A percentile compares a stretch with the other conserved stretches of the same genome.
phyloP scores from a whole-genome alignment of 2,797 vertebrate species.

The Phrynocephalus guinanensis region DNA sequence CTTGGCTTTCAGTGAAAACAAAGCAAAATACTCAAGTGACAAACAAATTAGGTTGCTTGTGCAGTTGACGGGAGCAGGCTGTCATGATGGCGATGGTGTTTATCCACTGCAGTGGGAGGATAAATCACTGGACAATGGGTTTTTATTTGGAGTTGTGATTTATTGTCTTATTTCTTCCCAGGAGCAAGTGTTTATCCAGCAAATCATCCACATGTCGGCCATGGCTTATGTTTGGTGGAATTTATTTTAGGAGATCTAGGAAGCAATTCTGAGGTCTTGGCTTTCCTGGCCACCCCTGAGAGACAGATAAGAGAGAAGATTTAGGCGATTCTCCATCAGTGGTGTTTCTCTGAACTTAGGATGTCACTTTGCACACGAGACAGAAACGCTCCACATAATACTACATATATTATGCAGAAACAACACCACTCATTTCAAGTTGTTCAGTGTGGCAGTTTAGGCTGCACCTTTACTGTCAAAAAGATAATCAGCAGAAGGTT shows the following conservation, averaged over 20 bases:
- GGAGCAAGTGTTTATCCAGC: constrained; percentile 49
- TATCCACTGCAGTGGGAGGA: constrained; percentile 57
- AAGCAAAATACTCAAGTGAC: background rate
- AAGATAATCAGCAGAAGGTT: too few relatives aligned
- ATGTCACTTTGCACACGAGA: too few relatives aligned
- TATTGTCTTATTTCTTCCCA: constrained; percentile 58
- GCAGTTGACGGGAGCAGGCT: constrained; percentile 52
- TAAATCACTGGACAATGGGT: constrained; percentile 69
- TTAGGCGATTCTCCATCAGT: too few relatives aligned
- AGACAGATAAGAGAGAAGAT: too few relatives aligned
- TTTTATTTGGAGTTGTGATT: constrained; percentile 56
- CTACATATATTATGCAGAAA: too few relatives aligned
- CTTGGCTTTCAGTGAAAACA: constrained; percentile 30
- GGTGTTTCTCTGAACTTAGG: too few relatives aligned
- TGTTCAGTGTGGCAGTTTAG: too few relatives aligned
- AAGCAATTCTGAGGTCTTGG: background rate
- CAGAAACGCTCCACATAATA: too few relatives aligned
- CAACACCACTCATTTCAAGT: too few relatives aligned
- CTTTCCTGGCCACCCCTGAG: too few relatives aligned
- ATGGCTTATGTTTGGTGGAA: constrained; percentile 5
- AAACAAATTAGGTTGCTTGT: constrained; percentile 51
- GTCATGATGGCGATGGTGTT: constrained; percentile 57
- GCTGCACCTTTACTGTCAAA: too few relatives aligned
- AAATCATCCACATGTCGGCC: constrained; percentile 37
- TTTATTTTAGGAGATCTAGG: background rate